Conservation (phyloP, 2,888 invertebrate genomes). For the Octonoba sinensis region DNA sequence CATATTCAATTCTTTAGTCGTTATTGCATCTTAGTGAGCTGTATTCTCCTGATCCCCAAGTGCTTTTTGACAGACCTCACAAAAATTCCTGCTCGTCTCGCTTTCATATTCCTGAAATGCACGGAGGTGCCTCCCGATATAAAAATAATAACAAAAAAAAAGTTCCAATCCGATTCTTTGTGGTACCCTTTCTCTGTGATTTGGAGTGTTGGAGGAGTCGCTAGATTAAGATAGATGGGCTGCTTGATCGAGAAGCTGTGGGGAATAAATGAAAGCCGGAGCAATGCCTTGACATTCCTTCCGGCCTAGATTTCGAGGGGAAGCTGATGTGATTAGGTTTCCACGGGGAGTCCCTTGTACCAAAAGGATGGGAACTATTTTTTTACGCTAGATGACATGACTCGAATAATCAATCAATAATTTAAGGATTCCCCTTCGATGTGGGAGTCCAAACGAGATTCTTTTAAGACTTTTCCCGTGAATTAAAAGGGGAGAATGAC, state of each 20-base stretch:
- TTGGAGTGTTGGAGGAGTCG: slow-evolving; percentile 8
- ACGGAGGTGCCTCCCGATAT: background rate
- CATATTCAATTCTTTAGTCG: no score
- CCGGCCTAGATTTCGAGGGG: slow-evolving; percentile 2
- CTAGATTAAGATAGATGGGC: slow-evolving; percentile 24
- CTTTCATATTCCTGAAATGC: background rate
- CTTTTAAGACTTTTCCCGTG: background rate
- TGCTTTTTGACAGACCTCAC: no score
- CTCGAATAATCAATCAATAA: slow-evolving; percentile 8
- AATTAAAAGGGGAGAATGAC: background rate
- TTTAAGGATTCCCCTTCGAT: no score
- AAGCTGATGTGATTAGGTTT: slow-evolving; percentile 12
- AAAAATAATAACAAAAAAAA: background rate
- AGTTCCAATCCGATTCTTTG: slow-evolving; percentile 3
- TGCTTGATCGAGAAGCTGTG: slow-evolving; percentile 11
- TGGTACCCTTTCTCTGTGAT: slow-evolving; percentile 6
- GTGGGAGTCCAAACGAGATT: no score
- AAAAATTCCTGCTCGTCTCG: no score
- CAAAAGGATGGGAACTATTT: background rate
- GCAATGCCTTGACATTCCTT: slow-evolving; percentile 8
- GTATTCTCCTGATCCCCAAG: no score
- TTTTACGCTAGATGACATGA: background rate
- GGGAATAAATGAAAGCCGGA: slow-evolving; percentile 6
- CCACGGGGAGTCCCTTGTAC: slow-evolving; percentile 5
- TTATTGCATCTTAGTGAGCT: no score